Conservation (phyloP, 2,113 vertebrate genomes). For the Oreochromis aureus region DNA sequence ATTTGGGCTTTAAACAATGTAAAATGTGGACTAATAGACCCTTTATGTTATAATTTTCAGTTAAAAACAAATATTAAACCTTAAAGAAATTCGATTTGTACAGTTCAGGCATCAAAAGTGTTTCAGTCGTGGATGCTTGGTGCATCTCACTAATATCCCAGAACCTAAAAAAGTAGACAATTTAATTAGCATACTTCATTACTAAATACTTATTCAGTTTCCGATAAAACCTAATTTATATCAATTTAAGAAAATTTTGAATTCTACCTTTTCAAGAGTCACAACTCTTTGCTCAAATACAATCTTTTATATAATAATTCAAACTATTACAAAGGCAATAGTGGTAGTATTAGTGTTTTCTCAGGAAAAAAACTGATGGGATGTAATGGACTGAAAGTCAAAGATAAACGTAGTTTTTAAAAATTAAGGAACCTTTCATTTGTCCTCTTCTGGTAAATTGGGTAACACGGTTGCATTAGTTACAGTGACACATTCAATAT, state of each 20-base stretch:
- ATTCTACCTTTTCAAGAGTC: not conserved
- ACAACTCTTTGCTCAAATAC: not conserved
- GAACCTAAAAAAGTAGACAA: not conserved
- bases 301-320: not conserved
- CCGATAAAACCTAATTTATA: not conserved
- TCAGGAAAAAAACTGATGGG: not conserved
- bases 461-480: not conserved
- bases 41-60: not conserved
- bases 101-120: not conserved
- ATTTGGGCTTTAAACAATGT: not conserved
- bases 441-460: not conserved
- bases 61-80: not conserved
- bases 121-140: fast-evolving
- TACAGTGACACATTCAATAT: not conserved
- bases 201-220: not conserved
- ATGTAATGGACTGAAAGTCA: not conserved
- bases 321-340: not conserved
- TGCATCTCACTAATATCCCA: not conserved
- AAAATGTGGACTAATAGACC: not conserved
- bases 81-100: not conserved
- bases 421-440: not conserved
- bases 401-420: not conserved
- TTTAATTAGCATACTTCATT: not conserved
- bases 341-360: not conserved
- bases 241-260: not conserved